These are phyloP conservation scores for Petrolisthes cinctipes DNA, from an alignment of 2,888 invertebrate genomes.

Conservation along the genomic window DNA sequence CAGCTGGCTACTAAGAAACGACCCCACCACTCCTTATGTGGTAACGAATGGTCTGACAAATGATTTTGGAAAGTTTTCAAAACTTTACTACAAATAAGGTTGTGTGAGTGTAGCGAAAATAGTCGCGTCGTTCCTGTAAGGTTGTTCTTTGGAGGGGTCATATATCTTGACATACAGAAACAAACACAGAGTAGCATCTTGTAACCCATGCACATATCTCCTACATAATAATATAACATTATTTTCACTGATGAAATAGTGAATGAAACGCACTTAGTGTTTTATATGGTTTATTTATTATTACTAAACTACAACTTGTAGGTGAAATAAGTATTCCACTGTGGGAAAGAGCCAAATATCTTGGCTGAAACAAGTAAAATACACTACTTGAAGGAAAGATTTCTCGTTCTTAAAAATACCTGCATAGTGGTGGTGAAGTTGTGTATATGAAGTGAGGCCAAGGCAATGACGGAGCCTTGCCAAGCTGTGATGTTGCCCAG, in stretches of 20 bases:
- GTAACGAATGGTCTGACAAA: background rate
- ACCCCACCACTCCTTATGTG: background rate
- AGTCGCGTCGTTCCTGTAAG: no score
- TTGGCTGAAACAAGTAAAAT: background rate
- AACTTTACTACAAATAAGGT: conserved; percentile 11
- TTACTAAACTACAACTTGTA: background rate
- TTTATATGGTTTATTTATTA: background rate
- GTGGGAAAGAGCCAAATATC: no score
- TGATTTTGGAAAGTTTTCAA: conserved; percentile 34
- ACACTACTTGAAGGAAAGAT: background rate
- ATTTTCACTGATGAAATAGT: no score
- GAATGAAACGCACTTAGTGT: background rate
- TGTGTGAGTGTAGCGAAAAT: no score
- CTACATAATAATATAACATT: no score
- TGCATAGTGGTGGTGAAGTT: background rate
- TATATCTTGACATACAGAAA: no score
- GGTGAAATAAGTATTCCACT: no score
- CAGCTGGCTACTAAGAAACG: no score
- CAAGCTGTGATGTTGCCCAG: background rate
- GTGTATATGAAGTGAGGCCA: background rate
- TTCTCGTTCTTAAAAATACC: background rate
- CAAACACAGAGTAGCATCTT: no score
- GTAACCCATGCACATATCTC: no score
- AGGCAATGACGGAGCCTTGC: background rate
- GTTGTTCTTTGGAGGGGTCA: no score